phyloP scores from a whole-genome alignment of 2,888 invertebrate species.

The Drosophila hamatofila region DNA sequence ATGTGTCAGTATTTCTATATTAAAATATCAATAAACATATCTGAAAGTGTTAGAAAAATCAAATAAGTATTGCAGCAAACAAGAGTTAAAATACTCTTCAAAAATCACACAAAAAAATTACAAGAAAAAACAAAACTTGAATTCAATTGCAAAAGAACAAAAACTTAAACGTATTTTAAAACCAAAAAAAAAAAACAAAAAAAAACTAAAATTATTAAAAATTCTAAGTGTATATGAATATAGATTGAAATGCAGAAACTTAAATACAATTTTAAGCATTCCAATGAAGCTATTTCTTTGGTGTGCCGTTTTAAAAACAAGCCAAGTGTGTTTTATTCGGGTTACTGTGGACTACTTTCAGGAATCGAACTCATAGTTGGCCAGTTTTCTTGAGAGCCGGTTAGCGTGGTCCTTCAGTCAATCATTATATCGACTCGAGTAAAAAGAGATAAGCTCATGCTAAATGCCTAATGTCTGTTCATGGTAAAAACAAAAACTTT shows the following conservation, averaged over 20 bases:
- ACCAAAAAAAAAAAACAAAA: slow-evolving; percentile 9
- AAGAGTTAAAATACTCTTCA: slow-evolving; percentile 76
- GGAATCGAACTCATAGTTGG: background rate
- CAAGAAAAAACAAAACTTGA: slow-evolving; percentile 31
- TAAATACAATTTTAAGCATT: slow-evolving; percentile 84
- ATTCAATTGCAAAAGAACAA: slow-evolving; percentile 45
- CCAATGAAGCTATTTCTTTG: slow-evolving; percentile 82
- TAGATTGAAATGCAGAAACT: slow-evolving; percentile 55
- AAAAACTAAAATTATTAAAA: slow-evolving; percentile 18
- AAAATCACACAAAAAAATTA: slow-evolving; percentile 69
- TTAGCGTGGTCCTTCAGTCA: no score
- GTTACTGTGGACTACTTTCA: background rate
- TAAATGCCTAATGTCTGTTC: no score
- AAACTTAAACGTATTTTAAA: slow-evolving; percentile 28
- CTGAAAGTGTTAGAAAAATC: slow-evolving; percentile 41
- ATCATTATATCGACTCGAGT: no score
- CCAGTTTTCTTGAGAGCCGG: no score
- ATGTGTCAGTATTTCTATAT: slow-evolving; percentile 27
- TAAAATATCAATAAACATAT: slow-evolving; percentile 55
- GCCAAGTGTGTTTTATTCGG: slow-evolving; percentile 21
- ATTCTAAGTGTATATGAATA: slow-evolving; percentile 61
- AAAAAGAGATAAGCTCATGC: no score
- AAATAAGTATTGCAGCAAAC: slow-evolving; percentile 56
- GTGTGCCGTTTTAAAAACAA: slow-evolving; percentile 80
- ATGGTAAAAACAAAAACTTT: no score